Base-by-base conservation (phyloP, 2,797 vertebrate species). In the Neosalanx taihuensis region DNA sequence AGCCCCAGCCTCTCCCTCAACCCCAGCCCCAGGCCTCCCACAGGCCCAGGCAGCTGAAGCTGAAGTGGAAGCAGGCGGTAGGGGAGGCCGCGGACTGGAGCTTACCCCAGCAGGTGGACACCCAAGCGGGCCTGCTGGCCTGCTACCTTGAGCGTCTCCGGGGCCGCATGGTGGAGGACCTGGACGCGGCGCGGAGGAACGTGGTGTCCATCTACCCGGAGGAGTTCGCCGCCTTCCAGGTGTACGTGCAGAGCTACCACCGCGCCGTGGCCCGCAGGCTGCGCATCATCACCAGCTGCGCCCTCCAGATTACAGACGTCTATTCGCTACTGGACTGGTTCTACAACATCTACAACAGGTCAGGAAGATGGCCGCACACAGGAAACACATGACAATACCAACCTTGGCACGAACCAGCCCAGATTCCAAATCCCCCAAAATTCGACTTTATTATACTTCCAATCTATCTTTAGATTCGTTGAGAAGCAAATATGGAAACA, bases 291-390 rank as follows among this genome's bases (percentile, higher is more conserved):
- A 93, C 94, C 0, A 87, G 88, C 31, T 88, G 91, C 0, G 89
- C 91, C 0, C 86, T 97, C 65, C 90, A 91, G 51, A 93, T 96
- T 73, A 88, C 94, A 0, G 95, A 98, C 0, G 94, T 95, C 68
- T 97, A 97, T 85, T 93, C 94, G 6, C 88, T 97, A 46, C 89
- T 98, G 37, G 94, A 97, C 70, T 98, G 96, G 96, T 94, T 95
- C 90, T 93, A 95, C 90, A 96, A 96, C 75, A 91, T 95, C 87
- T 98, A 98, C 88, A 93, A 91, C 88, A 95, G 95, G 97, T 96
- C 73, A 81, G 81, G 18, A 17, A 1, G 51, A 56, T 6, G 51
- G 17, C 15, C 51, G 10, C 51, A 2, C 51, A 17, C 4, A 6
- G 51, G 51, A 17, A 4, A 67, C 13, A 53, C 51, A 31, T 64